Evolutionary conservation across 2,113 vertebrate genomes (phyloP).

Genomic region (Zapornia atra): DNA sequence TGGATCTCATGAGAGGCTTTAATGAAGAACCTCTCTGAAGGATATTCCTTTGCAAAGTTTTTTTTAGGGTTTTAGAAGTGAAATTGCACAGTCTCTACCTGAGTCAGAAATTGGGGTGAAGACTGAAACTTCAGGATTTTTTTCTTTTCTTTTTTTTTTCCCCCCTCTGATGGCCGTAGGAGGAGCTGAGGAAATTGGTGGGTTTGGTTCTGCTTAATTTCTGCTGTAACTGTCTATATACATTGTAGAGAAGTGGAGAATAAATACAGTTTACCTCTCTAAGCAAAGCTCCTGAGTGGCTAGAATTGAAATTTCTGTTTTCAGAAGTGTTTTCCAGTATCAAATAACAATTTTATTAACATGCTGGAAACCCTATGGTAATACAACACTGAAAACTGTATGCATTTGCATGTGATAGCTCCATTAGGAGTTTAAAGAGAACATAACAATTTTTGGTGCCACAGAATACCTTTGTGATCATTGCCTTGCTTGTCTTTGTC

Average conservation of each 20-base stretch:
- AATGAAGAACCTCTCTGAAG: neutral
- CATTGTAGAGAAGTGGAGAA: neutral
- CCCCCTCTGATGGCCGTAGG: neutral
- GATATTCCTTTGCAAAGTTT: neutral
- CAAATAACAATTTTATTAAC: neutral
- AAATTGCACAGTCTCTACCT: neutral
- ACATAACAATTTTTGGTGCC: neutral
- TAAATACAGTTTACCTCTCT: neutral
- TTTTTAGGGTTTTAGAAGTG: neutral
- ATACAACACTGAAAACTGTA: neutral
- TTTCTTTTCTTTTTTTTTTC: neutral
- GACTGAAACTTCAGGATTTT: neutral
- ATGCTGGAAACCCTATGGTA: neutral
- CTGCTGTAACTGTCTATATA: neutral
- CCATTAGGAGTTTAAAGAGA: neutral
- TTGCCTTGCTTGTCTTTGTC: neutral
- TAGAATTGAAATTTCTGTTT: neutral
- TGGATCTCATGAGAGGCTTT: neutral
- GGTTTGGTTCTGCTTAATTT: neutral
- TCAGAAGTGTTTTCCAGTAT: neutral
- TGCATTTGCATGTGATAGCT: neutral
- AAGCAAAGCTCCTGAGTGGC: neutral
- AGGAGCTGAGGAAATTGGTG: neutral
- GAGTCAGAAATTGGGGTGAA: neutral
- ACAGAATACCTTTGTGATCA: neutral